phyloP scores from a whole-genome alignment of 1,140 invertebrate species.

The Hormaphis cornu region DNA sequence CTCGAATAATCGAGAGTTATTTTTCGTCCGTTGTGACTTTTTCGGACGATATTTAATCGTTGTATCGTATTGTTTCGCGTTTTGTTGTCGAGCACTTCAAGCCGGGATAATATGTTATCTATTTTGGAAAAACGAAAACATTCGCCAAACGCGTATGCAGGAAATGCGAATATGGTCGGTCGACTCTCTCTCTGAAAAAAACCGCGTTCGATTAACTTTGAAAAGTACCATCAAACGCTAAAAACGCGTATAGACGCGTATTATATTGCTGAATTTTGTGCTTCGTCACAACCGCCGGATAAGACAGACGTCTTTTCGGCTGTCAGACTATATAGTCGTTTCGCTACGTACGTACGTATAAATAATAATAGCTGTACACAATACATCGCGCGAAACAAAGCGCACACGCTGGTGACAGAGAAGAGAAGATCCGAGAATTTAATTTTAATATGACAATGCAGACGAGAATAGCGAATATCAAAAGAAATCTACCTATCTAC shows the following conservation, averaged over 20 bases:
- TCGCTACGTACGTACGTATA: too few species aligned
- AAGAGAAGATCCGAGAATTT: not conserved
- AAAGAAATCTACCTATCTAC: not conserved
- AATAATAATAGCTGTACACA: too few species aligned
- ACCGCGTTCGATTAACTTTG: not conserved
- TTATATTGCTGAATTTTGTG: not conserved
- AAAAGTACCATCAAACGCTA: constrained; percentile 9
- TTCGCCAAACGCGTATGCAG: too few species aligned
- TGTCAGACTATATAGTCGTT: too few species aligned
- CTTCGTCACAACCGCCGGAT: not conserved
- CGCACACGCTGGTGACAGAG: not conserved
- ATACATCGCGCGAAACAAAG: constrained; percentile 10
- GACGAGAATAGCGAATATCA: not conserved
- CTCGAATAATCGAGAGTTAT: too few species aligned
- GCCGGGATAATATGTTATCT: too few species aligned
- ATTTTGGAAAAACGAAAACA: not conserved
- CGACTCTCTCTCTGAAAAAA: not conserved
- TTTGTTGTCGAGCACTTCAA: too few species aligned
- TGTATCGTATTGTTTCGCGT: too few species aligned
- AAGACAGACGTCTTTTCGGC: not conserved
- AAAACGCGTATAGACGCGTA: not conserved
- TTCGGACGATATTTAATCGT: too few species aligned
- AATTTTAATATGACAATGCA: constrained; percentile 14
- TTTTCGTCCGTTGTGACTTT: too few species aligned
- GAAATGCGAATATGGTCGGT: not conserved